phyloP scores from a whole-genome alignment of 64 coral and sea anemone species.

The Pocillopora verrucosa region DNA sequence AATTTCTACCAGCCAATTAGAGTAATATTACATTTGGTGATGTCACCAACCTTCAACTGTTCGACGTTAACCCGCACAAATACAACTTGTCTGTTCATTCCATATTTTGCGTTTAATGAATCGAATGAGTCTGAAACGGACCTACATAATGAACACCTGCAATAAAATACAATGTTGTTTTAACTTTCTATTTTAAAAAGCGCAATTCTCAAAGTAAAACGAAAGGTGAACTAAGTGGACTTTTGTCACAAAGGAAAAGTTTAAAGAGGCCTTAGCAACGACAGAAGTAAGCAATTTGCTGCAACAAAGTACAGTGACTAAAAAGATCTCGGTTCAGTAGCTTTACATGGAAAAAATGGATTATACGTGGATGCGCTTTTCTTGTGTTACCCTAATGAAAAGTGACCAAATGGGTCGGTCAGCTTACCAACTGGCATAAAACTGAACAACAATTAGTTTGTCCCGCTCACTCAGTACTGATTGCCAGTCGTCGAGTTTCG shows the following conservation, averaged over 20 bases:
- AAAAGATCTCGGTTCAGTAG: background rate
- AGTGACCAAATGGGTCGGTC: too few species aligned
- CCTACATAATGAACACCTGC: slow-evolving; percentile 52
- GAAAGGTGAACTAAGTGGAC: too few species aligned
- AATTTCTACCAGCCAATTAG: too few species aligned
- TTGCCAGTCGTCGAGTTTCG: slow-evolving; percentile 53
- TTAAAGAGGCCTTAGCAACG: too few species aligned
- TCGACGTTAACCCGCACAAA: slow-evolving; percentile 62
- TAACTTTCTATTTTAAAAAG: too few species aligned
- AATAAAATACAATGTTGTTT: background rate
- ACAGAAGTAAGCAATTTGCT: background rate
- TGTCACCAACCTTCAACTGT: slow-evolving; percentile 35
- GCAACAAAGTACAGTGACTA: background rate
- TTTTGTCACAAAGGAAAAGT: too few species aligned
- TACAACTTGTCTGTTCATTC: slow-evolving; percentile 39
- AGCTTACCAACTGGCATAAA: slow-evolving; percentile 59
- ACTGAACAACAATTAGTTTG: slow-evolving; percentile 63
- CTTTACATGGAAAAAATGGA: too few species aligned
- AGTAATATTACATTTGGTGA: background rate
- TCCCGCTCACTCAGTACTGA: slow-evolving; percentile 14
- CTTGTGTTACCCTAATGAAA: background rate
- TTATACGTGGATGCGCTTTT: background rate
- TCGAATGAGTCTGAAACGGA: slow-evolving; percentile 43
- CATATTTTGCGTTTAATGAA: slow-evolving; percentile 57
- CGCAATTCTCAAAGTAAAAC: too few species aligned